Evolutionary conservation across 2,113 vertebrate species (phyloP), one percentile per base, ranked within the genome.

Genomic region (Pyrgilauda ruficollis): DNA sequence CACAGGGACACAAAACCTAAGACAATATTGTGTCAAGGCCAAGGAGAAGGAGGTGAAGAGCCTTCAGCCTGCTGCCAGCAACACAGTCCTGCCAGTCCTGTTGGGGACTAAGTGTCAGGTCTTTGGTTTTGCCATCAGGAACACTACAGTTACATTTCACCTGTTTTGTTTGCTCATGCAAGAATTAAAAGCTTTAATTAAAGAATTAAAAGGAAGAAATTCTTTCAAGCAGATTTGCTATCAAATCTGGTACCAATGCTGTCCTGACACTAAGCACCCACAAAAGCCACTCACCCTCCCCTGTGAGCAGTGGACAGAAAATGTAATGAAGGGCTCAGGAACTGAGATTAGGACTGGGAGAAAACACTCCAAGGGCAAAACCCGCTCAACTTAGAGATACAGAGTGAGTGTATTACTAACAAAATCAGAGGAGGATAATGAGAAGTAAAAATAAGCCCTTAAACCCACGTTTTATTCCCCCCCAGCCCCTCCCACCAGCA

Each of bases 401-500:
- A 19, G 56, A 47, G 10, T 19, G 15, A 64, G 23, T 84, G 55
- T 18, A 33, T 22, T 15, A 39, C 2, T 47, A 14, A 13, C 3
- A 74, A 37, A 39, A 39, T 39, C 49, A 74, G 49, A 55, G 22
- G 9, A 73, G 28, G 21, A 28, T 13, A 47, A 28, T 28, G 19
- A 74, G 19, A 55, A 39, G 7, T 18, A 39, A 56, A 74, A 84
- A 23, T 15, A 55, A 55, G 18, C 4, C 23, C 15, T 33, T 22
- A 39, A 55, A 73, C 9, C 0, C 6, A 14, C 5, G 3, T 13
- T 27, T 55, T 63, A 11, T 21, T 18, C 3, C 27, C 3, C 27
- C 7, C 11, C 18, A 46, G 23, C 4, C 18, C 28, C n/a, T 64
- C 41, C 18, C n/a, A 18, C 14, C 0, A 0, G 33, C 4, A 47